Percentiles rank a stretch among this genome's conserved stretches.
Conservation (phyloP, 2,797 vertebrate genomes). For the Sitta carolinensis region DNA sequence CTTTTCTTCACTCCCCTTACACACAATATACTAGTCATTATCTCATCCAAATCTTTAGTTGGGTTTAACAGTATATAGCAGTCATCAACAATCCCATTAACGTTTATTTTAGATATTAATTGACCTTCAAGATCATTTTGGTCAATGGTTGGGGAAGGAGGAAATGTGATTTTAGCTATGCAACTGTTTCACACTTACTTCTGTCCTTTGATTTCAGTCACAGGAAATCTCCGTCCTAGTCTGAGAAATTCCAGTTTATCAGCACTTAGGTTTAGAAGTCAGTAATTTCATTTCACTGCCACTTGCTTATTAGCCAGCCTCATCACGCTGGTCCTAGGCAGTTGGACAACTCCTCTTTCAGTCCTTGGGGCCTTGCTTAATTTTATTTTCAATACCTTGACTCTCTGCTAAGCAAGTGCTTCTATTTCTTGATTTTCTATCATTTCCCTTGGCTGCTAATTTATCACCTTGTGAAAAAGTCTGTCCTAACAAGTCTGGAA, state of each 20-base stretch:
- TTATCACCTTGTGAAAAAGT: not conserved
- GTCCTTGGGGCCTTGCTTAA: not conserved
- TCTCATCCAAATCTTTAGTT: not conserved
- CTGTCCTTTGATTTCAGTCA: not conserved
- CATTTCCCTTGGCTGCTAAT: not conserved
- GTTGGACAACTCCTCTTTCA: not conserved
- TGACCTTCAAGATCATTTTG: not conserved
- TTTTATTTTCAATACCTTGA: not conserved
- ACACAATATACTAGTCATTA: not conserved
- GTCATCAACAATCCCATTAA: not conserved
- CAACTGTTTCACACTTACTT: not conserved
- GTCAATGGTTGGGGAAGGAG: not conserved
- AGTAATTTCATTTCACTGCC: not conserved
- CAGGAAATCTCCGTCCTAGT: not conserved
- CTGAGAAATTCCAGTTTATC: not conserved
- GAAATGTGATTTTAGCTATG: not conserved
- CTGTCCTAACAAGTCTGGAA: not conserved
- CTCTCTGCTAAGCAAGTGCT: not conserved
- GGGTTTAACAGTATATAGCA: not conserved
- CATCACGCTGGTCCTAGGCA: rapidly evolving
- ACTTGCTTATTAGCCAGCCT: not conserved
- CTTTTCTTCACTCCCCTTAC: not conserved
- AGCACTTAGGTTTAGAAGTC: not conserved
- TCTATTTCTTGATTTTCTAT: not conserved
- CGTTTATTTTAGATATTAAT: not conserved